These are phyloP conservation scores for Latrodectus hesperus DNA, from an alignment of 2,888 invertebrate genomes.

Conservation along the genomic window DNA sequence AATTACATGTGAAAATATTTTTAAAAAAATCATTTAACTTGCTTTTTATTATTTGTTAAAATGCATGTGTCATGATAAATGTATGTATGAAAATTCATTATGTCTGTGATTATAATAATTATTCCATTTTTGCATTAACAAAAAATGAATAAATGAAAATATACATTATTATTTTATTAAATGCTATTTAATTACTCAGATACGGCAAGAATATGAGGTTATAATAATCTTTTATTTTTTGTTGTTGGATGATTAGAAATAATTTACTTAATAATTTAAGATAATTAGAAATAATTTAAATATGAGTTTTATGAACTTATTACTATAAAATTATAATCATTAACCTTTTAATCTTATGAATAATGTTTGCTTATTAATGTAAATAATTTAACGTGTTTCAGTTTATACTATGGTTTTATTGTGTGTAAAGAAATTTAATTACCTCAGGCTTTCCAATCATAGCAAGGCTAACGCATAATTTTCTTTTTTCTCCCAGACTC, in stretches of 20 bases:
- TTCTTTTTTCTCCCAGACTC: conserved; percentile 11
- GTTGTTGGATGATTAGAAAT: neutral
- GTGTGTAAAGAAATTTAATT: neutral
- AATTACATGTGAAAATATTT: too few relatives aligned
- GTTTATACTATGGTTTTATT: neutral
- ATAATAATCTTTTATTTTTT: neutral
- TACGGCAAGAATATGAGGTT: too few relatives aligned
- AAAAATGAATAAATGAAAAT: too few relatives aligned
- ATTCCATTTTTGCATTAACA: too few relatives aligned
- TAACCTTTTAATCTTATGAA: neutral
- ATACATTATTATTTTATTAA: too few relatives aligned
- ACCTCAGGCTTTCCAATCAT: conserved; percentile 15
- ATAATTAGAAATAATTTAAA: neutral
- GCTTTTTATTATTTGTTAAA: too few relatives aligned
- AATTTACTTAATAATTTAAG: neutral
- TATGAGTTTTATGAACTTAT: neutral
- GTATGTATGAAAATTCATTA: too few relatives aligned
- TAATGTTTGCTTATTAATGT: neutral
- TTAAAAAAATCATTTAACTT: too few relatives aligned
- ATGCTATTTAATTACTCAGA: too few relatives aligned
- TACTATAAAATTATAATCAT: too few relatives aligned
- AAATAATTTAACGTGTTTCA: neutral
- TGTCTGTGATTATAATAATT: too few relatives aligned
- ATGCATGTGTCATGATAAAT: too few relatives aligned
- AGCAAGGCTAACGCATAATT: conserved; percentile 7